Evolutionary conservation across 2,797 vertebrate genomes (phyloP), one percentile per base, ranked within the genome.

Genomic region (Poecilia velifera): DNA sequence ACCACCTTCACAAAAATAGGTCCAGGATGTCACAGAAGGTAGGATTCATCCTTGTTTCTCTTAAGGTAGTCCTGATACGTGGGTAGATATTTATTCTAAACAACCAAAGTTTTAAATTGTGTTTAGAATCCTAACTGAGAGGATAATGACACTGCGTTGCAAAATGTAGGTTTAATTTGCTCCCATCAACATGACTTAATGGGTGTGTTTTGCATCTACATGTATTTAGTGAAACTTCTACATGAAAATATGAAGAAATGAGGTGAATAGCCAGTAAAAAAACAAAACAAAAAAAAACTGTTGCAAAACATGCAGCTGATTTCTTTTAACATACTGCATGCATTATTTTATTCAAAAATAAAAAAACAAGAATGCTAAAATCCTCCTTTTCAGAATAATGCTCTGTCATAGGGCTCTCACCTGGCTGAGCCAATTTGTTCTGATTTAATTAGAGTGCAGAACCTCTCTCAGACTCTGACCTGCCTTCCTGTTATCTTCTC

Each of bases 391-490:
- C 36, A 5, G 8, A 41, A 22, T 68, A 22, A 68, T 68, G 64
- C 22, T 68, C 87, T 91, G 91, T 91, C 90, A 78, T 73, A 82
- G 87, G 87, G 78, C 72, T 77, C 84, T 86, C 73, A 81, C 76
- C 77, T 74, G 66, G 77, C 79, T 49, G 13, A 88, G 80, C 76
- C 88, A 90, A 86, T 93, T 87, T 89, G 86, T 85, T 78, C 82
- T 72, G 87, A 87, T 91, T 94, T 92, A 93, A 93, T 94, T 91
- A 90, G 83, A 87, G 78, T 89, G 87, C 83, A 76, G 83, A 91
- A 86, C 86, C 85, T 85, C 82, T 91, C 88, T 89, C 76, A 87
- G 75, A 78, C 73, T 18, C 76, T 74, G 82, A 86, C 73, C 62
- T n/a, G 76, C 82, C 80, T 87, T 80, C 71, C 84, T 76, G 87